phyloP scores from a whole-genome alignment of 2,113 vertebrate species.

The Crocuta crocuta region DNA sequence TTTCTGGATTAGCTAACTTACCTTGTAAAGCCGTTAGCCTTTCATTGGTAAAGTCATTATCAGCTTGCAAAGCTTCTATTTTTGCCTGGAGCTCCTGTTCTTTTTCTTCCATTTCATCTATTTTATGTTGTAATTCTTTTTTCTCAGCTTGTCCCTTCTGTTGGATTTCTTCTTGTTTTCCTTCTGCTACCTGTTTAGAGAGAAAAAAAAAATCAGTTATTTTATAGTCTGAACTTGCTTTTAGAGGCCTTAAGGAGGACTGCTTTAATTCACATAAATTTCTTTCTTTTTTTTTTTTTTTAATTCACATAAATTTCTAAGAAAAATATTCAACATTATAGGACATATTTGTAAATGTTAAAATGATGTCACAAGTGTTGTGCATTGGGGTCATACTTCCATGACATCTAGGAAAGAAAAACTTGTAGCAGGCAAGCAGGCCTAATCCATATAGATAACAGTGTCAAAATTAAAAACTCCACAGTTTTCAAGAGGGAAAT shows the following conservation, averaged over 20 bases:
- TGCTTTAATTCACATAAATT: neutral
- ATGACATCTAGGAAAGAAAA: neutral
- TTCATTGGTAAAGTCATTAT: conserved; percentile 99
- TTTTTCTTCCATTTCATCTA: conserved; percentile 99
- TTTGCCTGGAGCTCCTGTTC: conserved; percentile 98
- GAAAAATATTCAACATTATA: neutral
- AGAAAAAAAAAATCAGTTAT: neutral
- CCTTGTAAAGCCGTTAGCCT: conserved; percentile 97
- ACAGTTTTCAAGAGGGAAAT: neutral
- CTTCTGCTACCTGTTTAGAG: conserved; percentile 91
- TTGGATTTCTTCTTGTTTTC: conserved; percentile 95
- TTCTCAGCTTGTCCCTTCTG: conserved; percentile 96
- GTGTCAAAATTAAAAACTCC: conserved; percentile 11
- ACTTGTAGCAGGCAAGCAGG: neutral
- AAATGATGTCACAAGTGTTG: conserved; percentile 42
- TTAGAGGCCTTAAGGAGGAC: conserved; percentile 18
- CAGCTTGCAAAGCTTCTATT: conserved; percentile 98
- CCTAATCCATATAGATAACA: neutral
- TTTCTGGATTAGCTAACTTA: conserved; percentile 84
- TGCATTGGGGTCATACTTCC: neutral
- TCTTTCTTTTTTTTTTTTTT: too few species aligned
- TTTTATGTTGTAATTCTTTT: conserved; percentile 94
- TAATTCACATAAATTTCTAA: conserved; percentile 30
- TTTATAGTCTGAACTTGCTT: conserved; percentile 18
- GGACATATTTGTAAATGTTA: conserved; percentile 48